These are phyloP conservation scores for Alloplasta piceator DNA, from an alignment of 2,888 invertebrate genomes.

Conservation along the genomic window DNA sequence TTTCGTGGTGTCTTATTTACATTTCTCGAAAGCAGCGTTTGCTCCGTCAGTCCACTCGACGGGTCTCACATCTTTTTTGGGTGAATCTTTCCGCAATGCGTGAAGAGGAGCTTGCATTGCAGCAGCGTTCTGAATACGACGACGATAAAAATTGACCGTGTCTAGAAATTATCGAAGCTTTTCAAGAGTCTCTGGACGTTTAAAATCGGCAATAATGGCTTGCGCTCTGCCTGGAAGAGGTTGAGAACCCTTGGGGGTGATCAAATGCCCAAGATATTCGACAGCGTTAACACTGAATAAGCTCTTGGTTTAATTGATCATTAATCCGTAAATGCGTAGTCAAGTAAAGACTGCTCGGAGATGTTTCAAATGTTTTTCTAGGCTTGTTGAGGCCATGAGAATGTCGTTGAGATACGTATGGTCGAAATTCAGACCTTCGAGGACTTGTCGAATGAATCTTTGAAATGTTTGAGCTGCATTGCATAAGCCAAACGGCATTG, in stretches of 20 bases:
- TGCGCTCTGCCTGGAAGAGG: conserved; percentile 52
- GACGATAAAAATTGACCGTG: conserved; percentile 46
- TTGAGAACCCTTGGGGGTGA: conserved; percentile 42
- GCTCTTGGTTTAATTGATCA: conserved; percentile 32
- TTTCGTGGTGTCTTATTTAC: conserved; percentile 68
- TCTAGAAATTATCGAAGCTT: conserved; percentile 54
- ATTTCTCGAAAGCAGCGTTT: conserved; percentile 69
- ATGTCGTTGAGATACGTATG: conserved; percentile 13
- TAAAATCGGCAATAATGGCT: conserved; percentile 63
- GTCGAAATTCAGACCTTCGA: neutral
- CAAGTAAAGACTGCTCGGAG: conserved; percentile 27
- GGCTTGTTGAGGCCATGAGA: conserved; percentile 19
- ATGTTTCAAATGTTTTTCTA: conserved; percentile 41
- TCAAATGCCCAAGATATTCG: conserved; percentile 57
- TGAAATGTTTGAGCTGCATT: no score
- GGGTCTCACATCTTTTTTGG: conserved; percentile 61
- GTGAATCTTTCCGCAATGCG: conserved; percentile 48
- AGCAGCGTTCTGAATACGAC: conserved; percentile 56
- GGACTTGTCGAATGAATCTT: conserved; percentile 1
- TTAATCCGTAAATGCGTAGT: conserved; percentile 12
- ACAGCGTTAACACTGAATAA: conserved; percentile 33
- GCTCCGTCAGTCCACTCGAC: conserved; percentile 65
- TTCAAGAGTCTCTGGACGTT: conserved; percentile 39
- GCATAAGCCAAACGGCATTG: no score
- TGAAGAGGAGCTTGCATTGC: conserved; percentile 57